A percentile compares a stretch with the other conserved stretches of the same genome.
Conservation (phyloP, 2,888 invertebrate species). For the Sisyra terminalis region DNA sequence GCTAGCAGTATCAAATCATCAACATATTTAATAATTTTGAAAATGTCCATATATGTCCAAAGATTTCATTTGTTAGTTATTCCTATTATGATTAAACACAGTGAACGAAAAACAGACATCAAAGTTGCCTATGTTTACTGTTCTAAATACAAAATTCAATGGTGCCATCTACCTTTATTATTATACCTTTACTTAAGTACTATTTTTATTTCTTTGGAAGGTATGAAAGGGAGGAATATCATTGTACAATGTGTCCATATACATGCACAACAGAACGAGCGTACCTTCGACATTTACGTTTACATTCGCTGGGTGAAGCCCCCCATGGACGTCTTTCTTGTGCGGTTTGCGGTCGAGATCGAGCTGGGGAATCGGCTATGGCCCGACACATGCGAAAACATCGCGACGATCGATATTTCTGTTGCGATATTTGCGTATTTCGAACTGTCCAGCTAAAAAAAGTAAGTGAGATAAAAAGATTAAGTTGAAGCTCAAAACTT, state of each 20-base stretch:
- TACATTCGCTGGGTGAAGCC: conserved; percentile 26
- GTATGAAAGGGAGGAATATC: conserved; percentile 36
- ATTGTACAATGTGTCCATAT: conserved; percentile 34
- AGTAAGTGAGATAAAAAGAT: conserved; percentile 18
- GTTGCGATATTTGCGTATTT: conserved; percentile 36
- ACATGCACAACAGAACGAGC: conserved; percentile 38
- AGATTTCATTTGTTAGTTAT: no score
- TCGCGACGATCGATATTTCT: conserved; percentile 30
- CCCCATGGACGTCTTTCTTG: conserved; percentile 28
- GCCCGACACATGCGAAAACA: conserved; percentile 34
- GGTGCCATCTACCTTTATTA: no score
- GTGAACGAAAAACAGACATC: no score
- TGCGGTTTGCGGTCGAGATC: conserved; percentile 35
- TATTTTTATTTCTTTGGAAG: conserved; percentile 16
- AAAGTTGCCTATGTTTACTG: no score
- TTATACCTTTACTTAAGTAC: no score
- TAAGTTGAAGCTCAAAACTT: no score
- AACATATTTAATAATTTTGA: no score
- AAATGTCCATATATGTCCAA: no score
- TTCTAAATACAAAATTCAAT: no score
- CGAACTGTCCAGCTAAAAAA: conserved; percentile 37
- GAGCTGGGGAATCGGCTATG: conserved; percentile 30
- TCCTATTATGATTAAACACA: no score
- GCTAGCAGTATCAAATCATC: no score
- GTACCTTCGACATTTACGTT: conserved; percentile 31